Evolutionary conservation across 2,888 invertebrate species (phyloP), one percentile per base, ranked within the genome.

Genomic region (Thereva unica): DNA sequence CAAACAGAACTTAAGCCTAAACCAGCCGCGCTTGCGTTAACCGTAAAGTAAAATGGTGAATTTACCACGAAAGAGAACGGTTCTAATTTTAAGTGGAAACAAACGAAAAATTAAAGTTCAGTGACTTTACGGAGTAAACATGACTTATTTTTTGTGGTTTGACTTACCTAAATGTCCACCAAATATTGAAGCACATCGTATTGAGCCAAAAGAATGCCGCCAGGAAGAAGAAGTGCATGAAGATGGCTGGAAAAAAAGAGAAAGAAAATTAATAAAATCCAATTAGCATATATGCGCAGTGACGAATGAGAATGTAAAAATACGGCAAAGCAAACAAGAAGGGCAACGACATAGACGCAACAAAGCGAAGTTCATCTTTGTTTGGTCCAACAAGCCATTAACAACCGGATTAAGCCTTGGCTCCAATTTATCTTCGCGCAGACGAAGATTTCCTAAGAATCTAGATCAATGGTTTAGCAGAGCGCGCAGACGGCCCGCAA

Each of bases 131-230:
- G 2, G 2, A 23, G 2, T 23, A 23, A 23, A 23, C 23, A 23
- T 23, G 23, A 23, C 23, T 23, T 2, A 2, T 2, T 23, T 23
- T 23, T 23, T 23, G 1, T 23, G 2, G 23, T 23, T 23, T 7
- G 69, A 70, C 88, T 88, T 80, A 91, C 92, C 91, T 86, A 82
- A 92, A 92, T 23, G 93, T 93, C 93, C 93, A 93, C 92, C 93
- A 94, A 79, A 94, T 92, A 83, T 94, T 94, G 84, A 93, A 93
- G 82, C 93, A 94, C 93, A 94, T 93, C 70, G 93, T 92, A 82
- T 93, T 94, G 56, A 94, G 86, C 94, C 94, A 94, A 82, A 93
- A 93, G 85, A 94, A 94, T 69, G 93, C 92, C 41, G 93, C 89
- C 80, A 94, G 84, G 81, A 93, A 93, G 82, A 91, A 88, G 85